Evolutionary conservation across 2,888 invertebrate genomes (phyloP).

Genomic region (Nyleta sp.): DNA sequence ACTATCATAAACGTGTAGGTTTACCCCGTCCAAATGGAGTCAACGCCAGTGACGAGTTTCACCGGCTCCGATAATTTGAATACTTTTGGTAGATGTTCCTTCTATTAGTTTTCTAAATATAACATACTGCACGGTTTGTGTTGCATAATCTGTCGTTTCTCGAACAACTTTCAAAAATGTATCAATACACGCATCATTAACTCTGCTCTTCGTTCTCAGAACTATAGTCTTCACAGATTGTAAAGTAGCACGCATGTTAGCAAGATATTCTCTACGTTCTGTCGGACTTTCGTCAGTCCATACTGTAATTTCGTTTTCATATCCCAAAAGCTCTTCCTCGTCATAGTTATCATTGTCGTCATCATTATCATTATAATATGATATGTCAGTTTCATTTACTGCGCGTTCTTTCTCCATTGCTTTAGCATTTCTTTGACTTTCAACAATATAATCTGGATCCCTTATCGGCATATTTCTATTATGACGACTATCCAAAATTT

Average conservation of each 20-base stretch:
- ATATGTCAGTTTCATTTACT: not conserved
- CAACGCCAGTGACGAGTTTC: not conserved
- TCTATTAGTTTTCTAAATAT: not conserved
- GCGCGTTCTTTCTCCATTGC: too few species aligned
- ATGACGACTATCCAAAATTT: conserved; percentile 68
- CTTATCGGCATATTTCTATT: conserved; percentile 9
- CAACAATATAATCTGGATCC: not conserved
- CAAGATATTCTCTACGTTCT: conserved; percentile 3
- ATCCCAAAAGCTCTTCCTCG: not conserved
- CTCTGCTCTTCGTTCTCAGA: not conserved
- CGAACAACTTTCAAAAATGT: conserved; percentile 20
- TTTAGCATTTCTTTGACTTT: too few species aligned
- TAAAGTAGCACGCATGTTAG: not conserved
- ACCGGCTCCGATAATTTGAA: conserved; percentile 14
- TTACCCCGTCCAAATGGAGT: not conserved
- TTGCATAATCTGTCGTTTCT: conserved; percentile 4
- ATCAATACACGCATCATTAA: conserved; percentile 14
- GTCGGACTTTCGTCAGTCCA: not conserved
- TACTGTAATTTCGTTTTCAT: conserved; percentile 14
- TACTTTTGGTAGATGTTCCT: not conserved
- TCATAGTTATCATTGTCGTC: not conserved
- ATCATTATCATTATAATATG: not conserved
- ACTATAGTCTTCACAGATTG: not conserved
- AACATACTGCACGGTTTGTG: conserved; percentile 5
- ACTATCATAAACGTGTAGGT: conserved; percentile 8